phyloP scores from a whole-genome alignment of 2,888 invertebrate genomes.

The Frankliniella intonsa region DNA sequence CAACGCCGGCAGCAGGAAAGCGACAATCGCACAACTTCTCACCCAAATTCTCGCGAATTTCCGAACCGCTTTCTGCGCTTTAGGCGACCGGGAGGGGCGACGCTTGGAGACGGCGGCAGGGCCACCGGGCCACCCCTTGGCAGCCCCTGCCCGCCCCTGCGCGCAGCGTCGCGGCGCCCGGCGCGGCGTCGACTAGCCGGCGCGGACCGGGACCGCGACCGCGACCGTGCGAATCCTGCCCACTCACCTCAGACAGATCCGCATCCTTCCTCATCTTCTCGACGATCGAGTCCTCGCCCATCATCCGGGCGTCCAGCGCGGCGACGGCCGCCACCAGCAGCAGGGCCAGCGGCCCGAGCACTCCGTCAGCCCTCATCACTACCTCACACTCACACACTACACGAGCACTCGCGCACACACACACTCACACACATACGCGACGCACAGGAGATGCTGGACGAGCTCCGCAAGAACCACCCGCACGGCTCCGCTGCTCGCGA shows the following conservation, averaged over 20 bases:
- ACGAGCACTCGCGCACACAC: background rate
- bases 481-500: too few species aligned
- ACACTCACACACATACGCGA: background rate
- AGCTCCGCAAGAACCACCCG: too few species aligned
- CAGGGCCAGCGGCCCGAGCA: background rate
- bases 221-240: background rate
- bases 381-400: background rate
- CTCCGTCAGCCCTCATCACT: background rate
- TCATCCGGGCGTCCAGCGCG: slow-evolving; percentile 29
- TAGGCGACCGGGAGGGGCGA: too few species aligned
- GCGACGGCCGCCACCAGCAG: background rate
- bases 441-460: background rate
- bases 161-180: background rate
- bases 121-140: too few species aligned
- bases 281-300: slow-evolving; percentile 36
- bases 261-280: slow-evolving; percentile 39
- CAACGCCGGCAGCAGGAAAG: too few species aligned
- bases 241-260: background rate
- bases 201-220: background rate
- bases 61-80: too few species aligned
- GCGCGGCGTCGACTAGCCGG: background rate
- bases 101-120: too few species aligned
- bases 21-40: too few species aligned
- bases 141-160: too few species aligned
- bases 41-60: too few species aligned